Conservation (phyloP, 2,113 vertebrate genomes). For the Zosterops borbonicus region DNA sequence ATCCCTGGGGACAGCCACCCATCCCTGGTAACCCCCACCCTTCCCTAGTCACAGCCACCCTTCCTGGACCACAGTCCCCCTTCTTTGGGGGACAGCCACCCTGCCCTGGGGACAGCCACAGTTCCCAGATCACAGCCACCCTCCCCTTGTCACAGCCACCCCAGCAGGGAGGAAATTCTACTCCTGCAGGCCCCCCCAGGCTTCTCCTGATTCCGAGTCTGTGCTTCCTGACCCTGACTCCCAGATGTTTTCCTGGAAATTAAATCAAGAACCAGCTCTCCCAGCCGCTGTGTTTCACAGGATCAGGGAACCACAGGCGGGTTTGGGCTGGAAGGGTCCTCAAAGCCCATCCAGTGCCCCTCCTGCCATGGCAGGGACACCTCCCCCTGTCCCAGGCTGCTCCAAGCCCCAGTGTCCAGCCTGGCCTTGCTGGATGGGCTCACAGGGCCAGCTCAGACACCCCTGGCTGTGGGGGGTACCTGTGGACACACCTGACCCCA, state of each 20-base stretch:
- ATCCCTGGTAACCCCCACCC: no score
- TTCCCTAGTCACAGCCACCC: not conserved
- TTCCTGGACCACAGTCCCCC: no score
- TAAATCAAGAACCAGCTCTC: not conserved
- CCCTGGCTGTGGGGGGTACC: not conserved
- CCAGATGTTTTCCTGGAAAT: not conserved
- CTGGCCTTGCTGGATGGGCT: not conserved
- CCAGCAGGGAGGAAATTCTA: accelerated
- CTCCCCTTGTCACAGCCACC: no score
- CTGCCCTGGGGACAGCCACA: not conserved
- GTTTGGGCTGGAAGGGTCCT: not conserved
- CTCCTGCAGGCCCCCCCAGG: not conserved
- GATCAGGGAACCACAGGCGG: not conserved
- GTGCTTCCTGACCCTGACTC: not conserved
- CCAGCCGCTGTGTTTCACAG: accelerated
- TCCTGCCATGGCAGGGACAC: not conserved
- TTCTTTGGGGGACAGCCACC: not conserved
- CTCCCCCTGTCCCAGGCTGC: not conserved
- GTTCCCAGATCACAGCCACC: not conserved
- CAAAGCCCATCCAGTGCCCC: not conserved
- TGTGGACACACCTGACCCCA: not conserved
- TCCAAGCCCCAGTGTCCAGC: not conserved
- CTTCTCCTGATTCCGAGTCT: not conserved
- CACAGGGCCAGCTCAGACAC: not conserved
- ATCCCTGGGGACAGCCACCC: not conserved